Evolutionary conservation across 2,888 invertebrate genomes (phyloP).

Genomic region (Polydrusus cervinus): DNA sequence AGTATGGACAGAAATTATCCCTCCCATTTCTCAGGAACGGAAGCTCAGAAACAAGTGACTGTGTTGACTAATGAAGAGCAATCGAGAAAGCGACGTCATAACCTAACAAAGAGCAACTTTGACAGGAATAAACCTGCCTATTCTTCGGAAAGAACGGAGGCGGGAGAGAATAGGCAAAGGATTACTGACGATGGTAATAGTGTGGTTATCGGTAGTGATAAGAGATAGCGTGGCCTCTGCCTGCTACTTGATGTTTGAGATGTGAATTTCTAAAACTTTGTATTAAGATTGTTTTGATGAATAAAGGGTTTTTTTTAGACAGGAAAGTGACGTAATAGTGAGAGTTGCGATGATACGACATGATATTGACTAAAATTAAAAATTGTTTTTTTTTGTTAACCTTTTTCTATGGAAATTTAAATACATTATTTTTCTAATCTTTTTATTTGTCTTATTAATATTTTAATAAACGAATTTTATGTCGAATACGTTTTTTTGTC

Average conservation of each 20-base stretch:
- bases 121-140: conserved; percentile 10
- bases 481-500: too few relatives aligned
- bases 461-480: too few relatives aligned
- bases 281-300: background rate
- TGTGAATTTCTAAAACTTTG: conserved; percentile 1
- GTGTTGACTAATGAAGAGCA: background rate
- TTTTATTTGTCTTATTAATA: too few relatives aligned
- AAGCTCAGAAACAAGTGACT: background rate
- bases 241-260: background rate
- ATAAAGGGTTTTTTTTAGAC: conserved; percentile 1
- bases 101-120: conserved; percentile 26
- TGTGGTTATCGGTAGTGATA: conserved; percentile 17
- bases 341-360: too few relatives aligned
- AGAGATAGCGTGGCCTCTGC: conserved; percentile 4
- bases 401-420: too few relatives aligned
- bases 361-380: too few relatives aligned
- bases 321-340: background rate
- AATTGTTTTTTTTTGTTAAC: too few relatives aligned
- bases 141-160: background rate
- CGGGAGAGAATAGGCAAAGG: conserved; percentile 18
- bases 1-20: background rate
- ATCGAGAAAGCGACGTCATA: conserved; percentile 38
- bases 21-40: background rate
- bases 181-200: conserved; percentile 1
- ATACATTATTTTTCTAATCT: too few relatives aligned